Conservation (phyloP, 2,888 invertebrate genomes). For the Vesta saturnalis region DNA sequence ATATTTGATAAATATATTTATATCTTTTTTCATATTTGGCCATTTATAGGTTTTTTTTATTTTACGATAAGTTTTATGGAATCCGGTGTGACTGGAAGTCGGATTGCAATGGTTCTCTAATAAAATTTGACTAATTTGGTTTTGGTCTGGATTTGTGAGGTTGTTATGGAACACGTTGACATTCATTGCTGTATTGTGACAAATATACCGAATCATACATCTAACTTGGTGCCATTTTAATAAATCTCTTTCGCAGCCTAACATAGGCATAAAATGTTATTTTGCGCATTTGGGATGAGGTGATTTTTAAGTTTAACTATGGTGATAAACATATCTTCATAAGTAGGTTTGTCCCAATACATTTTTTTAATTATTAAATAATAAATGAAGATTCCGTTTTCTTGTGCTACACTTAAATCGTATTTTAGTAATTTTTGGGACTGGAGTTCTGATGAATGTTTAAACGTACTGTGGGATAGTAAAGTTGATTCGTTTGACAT, state of each 20-base stretch:
- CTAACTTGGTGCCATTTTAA: constrained; percentile 22
- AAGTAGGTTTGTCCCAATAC: too few species aligned
- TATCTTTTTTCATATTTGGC: too few species aligned
- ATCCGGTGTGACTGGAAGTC: constrained; percentile 32
- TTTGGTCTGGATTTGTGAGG: too few species aligned
- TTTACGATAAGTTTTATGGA: constrained; percentile 44
- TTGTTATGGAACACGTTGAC: too few species aligned
- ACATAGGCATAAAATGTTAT: constrained; percentile 6
- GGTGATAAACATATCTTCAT: constrained; percentile 42
- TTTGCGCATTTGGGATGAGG: constrained; percentile 10
- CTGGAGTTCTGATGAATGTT: neutral
- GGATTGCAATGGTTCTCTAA: too few species aligned
- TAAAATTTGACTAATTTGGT: too few species aligned
- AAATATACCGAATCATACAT: constrained; percentile 38
- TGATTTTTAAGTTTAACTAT: constrained; percentile 20
- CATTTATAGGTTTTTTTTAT: constrained; percentile 49
- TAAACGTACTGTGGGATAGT: neutral
- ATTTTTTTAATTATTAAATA: constrained; percentile 32
- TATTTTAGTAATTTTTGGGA: constrained; percentile 7
- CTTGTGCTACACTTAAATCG: neutral
- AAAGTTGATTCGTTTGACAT: too few species aligned
- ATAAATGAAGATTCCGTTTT: neutral
- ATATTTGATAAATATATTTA: constrained; percentile 48
- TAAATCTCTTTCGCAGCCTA: constrained; percentile 10
- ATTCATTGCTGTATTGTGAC: constrained; percentile 37